Evolutionary conservation across 2,888 invertebrate genomes (phyloP).

Genomic region (Ichneumon xanthorius): DNA sequence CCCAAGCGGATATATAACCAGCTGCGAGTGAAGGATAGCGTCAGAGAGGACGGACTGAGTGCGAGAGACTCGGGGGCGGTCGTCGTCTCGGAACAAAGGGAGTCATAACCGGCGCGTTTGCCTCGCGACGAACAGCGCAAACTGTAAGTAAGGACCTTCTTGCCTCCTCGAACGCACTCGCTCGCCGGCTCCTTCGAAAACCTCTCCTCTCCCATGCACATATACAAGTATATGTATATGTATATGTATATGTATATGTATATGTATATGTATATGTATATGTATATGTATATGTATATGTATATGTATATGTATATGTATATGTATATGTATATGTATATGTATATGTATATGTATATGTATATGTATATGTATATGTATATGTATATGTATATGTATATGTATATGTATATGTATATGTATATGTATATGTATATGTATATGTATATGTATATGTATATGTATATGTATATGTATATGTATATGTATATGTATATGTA

Average conservation of each 20-base stretch:
- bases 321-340: too few relatives aligned
- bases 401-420: too few relatives aligned
- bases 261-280: too few relatives aligned
- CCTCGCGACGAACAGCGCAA: constrained; percentile 16
- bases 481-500: too few relatives aligned
- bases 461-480: too few relatives aligned
- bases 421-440: too few relatives aligned
- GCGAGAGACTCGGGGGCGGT: constrained; percentile 8
- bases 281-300: background rate
- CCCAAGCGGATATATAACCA: background rate
- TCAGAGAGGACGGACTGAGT: constrained; percentile 9
- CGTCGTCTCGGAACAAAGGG: constrained; percentile 62
- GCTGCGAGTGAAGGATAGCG: constrained; percentile 42
- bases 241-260: background rate
- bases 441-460: too few relatives aligned
- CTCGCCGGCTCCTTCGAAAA: background rate
- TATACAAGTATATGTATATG: background rate
- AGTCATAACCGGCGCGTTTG: constrained; percentile 59
- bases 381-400: too few relatives aligned
- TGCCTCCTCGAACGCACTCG: background rate
- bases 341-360: too few relatives aligned
- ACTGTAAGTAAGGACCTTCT: constrained; percentile 1
- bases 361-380: too few relatives aligned
- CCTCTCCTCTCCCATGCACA: background rate
- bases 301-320: background rate